phyloP scores from a whole-genome alignment of 2,888 invertebrate genomes.

The Spisula subtruncata region DNA sequence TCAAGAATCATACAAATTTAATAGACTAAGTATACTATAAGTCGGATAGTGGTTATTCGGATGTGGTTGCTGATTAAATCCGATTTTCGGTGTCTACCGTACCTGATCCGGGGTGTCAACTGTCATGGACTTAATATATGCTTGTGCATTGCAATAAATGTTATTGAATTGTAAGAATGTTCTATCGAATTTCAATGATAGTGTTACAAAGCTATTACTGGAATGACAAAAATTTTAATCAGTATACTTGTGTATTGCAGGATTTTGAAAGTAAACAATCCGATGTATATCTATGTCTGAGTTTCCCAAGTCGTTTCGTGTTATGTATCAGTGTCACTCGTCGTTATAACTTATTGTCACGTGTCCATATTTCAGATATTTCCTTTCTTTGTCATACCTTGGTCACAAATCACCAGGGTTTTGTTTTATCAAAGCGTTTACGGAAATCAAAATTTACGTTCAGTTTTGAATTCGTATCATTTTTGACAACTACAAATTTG shows the following conservation, averaged over 20 bases:
- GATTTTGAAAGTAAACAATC: background rate
- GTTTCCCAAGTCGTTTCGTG: too few species aligned
- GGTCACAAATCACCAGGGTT: too few species aligned
- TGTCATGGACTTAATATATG: background rate
- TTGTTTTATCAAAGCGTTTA: too few species aligned
- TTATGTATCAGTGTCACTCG: too few species aligned
- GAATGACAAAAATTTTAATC: background rate
- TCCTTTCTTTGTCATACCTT: too few species aligned
- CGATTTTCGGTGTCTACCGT: background rate
- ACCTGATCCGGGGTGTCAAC: background rate
- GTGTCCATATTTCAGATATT: too few species aligned
- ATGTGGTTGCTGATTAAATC: background rate
- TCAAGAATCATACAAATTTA: background rate
- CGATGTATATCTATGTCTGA: too few species aligned
- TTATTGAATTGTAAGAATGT: conserved; percentile 2
- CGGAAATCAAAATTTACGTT: too few species aligned
- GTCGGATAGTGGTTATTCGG: too few species aligned
- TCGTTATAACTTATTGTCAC: too few species aligned
- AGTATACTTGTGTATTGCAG: background rate
- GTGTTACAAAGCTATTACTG: conserved; percentile 19
- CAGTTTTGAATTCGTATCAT: too few species aligned
- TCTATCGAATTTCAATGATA: background rate
- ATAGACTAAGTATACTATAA: background rate
- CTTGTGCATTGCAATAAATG: background rate
- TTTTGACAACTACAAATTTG: too few species aligned